Evolutionary conservation across 1,140 invertebrate species (phyloP).

Genomic region (Mactra quadrangularis): DNA sequence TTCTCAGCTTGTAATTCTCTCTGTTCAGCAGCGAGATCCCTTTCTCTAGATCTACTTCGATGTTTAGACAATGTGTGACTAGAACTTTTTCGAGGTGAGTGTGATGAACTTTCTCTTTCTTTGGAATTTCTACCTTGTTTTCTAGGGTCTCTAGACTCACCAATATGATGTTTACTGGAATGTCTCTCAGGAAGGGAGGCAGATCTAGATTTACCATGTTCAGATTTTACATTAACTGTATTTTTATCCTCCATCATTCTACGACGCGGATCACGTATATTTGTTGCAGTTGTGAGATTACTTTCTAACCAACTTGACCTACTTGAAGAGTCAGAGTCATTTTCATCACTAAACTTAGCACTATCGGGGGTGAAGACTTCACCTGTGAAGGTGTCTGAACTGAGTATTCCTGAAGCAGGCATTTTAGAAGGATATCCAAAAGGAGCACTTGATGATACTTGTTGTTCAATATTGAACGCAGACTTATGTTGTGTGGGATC

Average conservation of each 20-base stretch:
- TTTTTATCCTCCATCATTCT: not conserved
- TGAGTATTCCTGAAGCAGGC: not conserved
- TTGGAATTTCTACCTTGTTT: constrained; percentile 26
- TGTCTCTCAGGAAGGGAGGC: no score
- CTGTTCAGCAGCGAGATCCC: constrained; percentile 32
- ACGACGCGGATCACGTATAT: constrained; percentile 25
- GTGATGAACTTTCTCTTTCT: constrained; percentile 9
- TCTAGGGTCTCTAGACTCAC: constrained; percentile 5
- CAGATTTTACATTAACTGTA: not conserved
- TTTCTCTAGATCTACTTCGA: constrained; percentile 41
- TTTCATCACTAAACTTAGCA: constrained; percentile 56
- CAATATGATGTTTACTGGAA: not conserved
- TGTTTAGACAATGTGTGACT: constrained; percentile 1
- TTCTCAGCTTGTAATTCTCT: constrained; percentile 27
- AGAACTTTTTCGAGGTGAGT: constrained; percentile 25
- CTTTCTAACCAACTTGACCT: constrained; percentile 7
- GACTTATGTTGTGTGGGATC: no score
- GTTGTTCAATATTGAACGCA: constrained; percentile 14
- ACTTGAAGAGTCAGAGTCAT: constrained; percentile 56
- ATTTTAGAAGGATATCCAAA: not conserved
- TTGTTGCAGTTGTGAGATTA: not conserved
- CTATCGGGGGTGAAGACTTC: constrained; percentile 34
- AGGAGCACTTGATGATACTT: not conserved
- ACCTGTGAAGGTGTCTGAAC: constrained; percentile 23
- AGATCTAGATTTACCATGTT: not conserved